Evolutionary conservation across 2,888 invertebrate genomes (phyloP), one percentile per base, ranked within the genome.

Genomic region (Pocota personata): DNA sequence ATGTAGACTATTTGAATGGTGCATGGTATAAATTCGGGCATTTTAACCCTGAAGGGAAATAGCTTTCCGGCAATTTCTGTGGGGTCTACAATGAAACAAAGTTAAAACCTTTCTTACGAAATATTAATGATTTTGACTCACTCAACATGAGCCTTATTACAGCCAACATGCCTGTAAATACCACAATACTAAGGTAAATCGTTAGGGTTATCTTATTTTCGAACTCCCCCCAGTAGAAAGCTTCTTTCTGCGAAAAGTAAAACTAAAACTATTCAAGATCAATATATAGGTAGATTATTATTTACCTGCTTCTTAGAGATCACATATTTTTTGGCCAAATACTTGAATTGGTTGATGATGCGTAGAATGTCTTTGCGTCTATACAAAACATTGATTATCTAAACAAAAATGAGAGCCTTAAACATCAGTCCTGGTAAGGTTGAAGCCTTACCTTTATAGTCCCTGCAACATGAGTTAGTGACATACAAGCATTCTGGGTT

Each of bases 1-100:
- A 89, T 90, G 16, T 89, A 90, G 1, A 84, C 30, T n/a, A 89
- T 27, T 62, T 89, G 88, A 1, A 87, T 0, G 8, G 12, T 16
- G 5, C 57, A 60, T 0, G 90, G 89, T 48, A 90, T 1, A 57
- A 88, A 88, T 0, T 66, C 40, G 0, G 91, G 91, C 43, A 90
- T 32, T 5, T 78, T 62, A 0, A 86, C 89, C 8, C 89, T 87
- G 62, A 83, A 91, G 0, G 91, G 91, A 82, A 91, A 90, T 12
- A 76, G 73, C 62, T 88, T 55, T 2, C 90, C 90, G 5, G 88
- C 89, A 6, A 88, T 67, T 1, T 73, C 72, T 3, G 75, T 79
- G 0, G 89, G 90, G 77, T 87, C 90, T 91, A 12, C 30, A 83
- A 60, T 8, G 1, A n/a, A n/a, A n/a, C n/a, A n/a, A n/a, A n/a